Conservation (phyloP, 1,140 invertebrate species). For the Drosophila kikkawai region DNA sequence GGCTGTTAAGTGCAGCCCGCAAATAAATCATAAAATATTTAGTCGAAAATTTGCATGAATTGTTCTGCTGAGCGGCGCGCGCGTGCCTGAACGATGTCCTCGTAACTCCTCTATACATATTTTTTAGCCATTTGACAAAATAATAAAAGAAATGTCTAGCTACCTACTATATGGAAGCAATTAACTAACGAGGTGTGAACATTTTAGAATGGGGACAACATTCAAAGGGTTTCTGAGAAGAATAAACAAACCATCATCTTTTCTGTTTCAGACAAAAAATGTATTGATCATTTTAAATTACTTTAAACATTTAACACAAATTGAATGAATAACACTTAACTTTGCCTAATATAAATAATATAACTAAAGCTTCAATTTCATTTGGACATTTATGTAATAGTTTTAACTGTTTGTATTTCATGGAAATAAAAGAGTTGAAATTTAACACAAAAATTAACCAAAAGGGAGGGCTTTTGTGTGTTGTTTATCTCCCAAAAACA, state of each 20-base stretch:
- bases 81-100: constrained; percentile 24
- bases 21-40: constrained; percentile 69
- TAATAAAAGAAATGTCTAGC: not conserved
- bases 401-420: not conserved
- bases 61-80: constrained; percentile 12
- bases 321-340: not conserved
- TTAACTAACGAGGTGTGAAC: constrained; percentile 1
- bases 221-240: not conserved
- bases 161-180: not conserved
- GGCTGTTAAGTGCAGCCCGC: constrained; percentile 61
- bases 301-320: not conserved
- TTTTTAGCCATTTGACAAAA: not conserved
- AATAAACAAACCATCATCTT: not conserved
- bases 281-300: not conserved
- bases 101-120: constrained; percentile 10
- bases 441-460: not conserved
- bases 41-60: constrained; percentile 54
- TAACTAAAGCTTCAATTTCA: not conserved
- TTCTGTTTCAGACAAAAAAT: not conserved
- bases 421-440: not conserved
- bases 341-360: not conserved
- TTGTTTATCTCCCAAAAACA: not conserved
- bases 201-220: not conserved
- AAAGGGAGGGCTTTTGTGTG: not conserved
- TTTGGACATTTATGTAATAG: not conserved